Evolutionary conservation across 2,113 vertebrate genomes (phyloP).

Genomic region (Xyrauchen texanus): DNA sequence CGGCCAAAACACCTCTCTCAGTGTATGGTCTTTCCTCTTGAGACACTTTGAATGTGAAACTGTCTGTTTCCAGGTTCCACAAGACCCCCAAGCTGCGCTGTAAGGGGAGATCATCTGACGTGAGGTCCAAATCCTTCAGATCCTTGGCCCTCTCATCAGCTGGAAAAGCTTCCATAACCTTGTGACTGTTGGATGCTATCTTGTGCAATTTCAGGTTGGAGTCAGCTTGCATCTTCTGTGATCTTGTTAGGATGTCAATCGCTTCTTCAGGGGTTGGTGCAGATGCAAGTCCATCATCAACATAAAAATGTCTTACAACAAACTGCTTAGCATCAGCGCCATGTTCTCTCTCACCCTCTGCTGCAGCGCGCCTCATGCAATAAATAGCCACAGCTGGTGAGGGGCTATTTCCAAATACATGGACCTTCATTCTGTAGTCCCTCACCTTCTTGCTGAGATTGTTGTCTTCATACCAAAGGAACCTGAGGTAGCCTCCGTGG

Average conservation of each 20-base stretch:
- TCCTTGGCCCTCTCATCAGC: background rate
- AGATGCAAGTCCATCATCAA: slow-evolving; percentile 1
- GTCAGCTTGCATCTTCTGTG: background rate
- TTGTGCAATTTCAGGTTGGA: slow-evolving; percentile 7
- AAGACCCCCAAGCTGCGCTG: slow-evolving; percentile 25
- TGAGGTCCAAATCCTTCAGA: background rate
- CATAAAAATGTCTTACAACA: background rate
- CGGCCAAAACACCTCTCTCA: too few relatives aligned
- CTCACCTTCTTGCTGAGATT: too few relatives aligned
- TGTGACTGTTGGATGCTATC: background rate
- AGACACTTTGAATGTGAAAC: too few relatives aligned
- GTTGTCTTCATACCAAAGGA: too few relatives aligned
- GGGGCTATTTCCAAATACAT: too few relatives aligned
- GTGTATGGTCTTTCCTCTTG: too few relatives aligned
- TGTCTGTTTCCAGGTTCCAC: too few relatives aligned
- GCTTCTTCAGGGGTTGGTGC: background rate
- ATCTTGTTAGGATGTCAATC: background rate
- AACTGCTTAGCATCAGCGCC: background rate
- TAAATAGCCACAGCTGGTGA: too few relatives aligned
- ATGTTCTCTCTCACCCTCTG: background rate
- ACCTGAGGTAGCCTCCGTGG: too few relatives aligned
- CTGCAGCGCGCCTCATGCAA: background rate
- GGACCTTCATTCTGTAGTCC: too few relatives aligned
- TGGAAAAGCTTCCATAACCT: slow-evolving; percentile 3
- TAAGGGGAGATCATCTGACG: background rate